phyloP scores from a whole-genome alignment of 2,888 invertebrate species.

The Tachina grossa region DNA sequence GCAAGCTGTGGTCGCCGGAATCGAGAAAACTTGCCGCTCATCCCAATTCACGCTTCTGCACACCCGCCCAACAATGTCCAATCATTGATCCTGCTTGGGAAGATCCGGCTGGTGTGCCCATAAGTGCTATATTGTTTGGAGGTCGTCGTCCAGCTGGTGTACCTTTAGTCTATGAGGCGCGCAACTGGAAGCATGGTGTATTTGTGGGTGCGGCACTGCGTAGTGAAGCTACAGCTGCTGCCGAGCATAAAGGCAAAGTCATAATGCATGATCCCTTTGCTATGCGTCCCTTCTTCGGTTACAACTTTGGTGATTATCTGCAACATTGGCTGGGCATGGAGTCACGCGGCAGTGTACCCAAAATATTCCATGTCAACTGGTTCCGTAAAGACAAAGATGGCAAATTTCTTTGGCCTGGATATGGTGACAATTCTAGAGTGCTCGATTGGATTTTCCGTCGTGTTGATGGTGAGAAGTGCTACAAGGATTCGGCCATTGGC shows the following conservation, averaged over 20 bases:
- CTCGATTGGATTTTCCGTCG: slow-evolving; percentile 97
- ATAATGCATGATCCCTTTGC: slow-evolving; percentile 99
- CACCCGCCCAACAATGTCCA: slow-evolving; percentile 97
- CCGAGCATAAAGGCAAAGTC: slow-evolving; percentile 95
- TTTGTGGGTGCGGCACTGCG: slow-evolving; percentile 97
- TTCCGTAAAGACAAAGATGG: slow-evolving; percentile 94
- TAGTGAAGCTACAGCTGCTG: slow-evolving; percentile 98
- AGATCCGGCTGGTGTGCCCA: slow-evolving; percentile 95
- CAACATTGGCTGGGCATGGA: slow-evolving; percentile 97
- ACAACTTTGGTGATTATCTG: slow-evolving; percentile 98
- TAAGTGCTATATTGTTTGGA: slow-evolving; percentile 97
- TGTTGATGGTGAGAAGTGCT: slow-evolving; percentile 90
- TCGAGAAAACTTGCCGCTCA: slow-evolving; percentile 93
- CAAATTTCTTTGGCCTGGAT: slow-evolving; percentile 99
- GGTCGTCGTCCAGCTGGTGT: slow-evolving; percentile 97
- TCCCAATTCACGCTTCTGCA: slow-evolving; percentile 98
- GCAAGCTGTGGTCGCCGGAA: slow-evolving; percentile 87
- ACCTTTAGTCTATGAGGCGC: slow-evolving; percentile 95
- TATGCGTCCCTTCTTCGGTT: slow-evolving; percentile 99
- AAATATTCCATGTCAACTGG: slow-evolving; percentile 99
- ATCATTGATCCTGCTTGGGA: slow-evolving; percentile 98
- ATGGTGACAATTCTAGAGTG: slow-evolving; percentile 97
- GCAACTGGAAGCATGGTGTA: slow-evolving; percentile 97
- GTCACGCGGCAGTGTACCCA: slow-evolving; percentile 88
- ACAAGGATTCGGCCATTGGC: slow-evolving; percentile 90